These are phyloP conservation scores for Ceyx margarethae DNA, from an alignment of 2,113 vertebrate species.

Conservation along the genomic window DNA sequence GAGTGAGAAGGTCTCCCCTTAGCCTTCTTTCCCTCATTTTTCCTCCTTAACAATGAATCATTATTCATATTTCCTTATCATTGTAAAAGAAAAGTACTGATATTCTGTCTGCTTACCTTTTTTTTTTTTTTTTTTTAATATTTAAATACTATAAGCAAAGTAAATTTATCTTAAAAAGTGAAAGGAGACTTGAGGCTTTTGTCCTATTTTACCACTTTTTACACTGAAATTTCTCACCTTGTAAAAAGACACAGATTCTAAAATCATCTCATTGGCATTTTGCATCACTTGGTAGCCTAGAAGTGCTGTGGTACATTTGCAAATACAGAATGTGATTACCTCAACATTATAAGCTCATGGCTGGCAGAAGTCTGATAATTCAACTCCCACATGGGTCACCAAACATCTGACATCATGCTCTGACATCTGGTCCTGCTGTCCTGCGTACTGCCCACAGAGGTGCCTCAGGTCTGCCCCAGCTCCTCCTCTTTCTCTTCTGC, in stretches of 20 bases:
- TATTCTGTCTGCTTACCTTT: neutral
- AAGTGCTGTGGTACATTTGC: neutral
- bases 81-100: neutral
- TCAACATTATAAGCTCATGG: neutral
- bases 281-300: neutral
- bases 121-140: no score
- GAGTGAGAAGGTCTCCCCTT: no score
- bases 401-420: neutral
- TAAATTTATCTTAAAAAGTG: neutral
- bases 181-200: neutral
- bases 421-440: neutral
- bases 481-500: neutral
- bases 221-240: neutral
- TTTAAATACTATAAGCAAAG: neutral
- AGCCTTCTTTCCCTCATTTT: no score
- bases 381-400: neutral
- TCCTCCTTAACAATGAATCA: neutral
- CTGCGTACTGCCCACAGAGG: neutral
- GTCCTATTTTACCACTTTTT: neutral
- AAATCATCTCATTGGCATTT: neutral
- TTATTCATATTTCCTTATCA: neutral
- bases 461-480: neutral
- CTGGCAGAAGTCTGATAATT: neutral
- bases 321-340: neutral
- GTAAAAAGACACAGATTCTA: neutral